Conservation (phyloP, 1,140 invertebrate genomes). For the Plectrocnemia conspersa region DNA sequence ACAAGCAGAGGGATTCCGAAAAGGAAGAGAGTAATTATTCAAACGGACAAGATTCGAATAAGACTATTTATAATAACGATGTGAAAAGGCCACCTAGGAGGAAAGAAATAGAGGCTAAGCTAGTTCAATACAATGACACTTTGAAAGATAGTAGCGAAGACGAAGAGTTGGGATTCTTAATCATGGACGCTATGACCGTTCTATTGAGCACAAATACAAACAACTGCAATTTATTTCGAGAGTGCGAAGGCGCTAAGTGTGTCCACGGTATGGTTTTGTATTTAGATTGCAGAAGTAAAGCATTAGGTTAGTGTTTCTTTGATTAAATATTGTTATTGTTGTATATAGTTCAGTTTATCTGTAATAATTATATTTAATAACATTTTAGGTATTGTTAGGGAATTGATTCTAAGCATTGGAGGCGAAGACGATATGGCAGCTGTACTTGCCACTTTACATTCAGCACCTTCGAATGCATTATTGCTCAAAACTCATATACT, state of each 20-base stretch:
- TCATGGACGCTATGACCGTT: slow-evolving; percentile 82
- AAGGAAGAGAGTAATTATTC: slow-evolving; percentile 36
- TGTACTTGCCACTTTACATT: slow-evolving; percentile 85
- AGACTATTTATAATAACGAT: slow-evolving; percentile 26
- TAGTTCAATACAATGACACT: slow-evolving; percentile 42
- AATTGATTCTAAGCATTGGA: slow-evolving; percentile 83
- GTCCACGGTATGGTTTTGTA: slow-evolving; percentile 86
- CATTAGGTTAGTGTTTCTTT: slow-evolving; percentile 55
- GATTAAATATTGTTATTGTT: slow-evolving; percentile 10
- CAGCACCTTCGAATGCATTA: slow-evolving; percentile 71
- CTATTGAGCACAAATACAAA: slow-evolving; percentile 73
- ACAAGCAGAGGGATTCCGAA: slow-evolving; percentile 54
- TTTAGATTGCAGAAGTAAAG: slow-evolving; percentile 74
- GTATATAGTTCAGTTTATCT: too few relatives aligned
- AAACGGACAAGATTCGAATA: slow-evolving; percentile 36
- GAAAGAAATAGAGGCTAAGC: slow-evolving; percentile 41
- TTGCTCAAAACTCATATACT: slow-evolving; percentile 87
- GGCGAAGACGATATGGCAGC: slow-evolving; percentile 95
- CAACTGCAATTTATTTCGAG: slow-evolving; percentile 89
- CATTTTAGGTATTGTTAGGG: slow-evolving; percentile 65
- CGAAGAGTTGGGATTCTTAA: slow-evolving; percentile 74
- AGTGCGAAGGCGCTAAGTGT: slow-evolving; percentile 87
- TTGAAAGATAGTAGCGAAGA: slow-evolving; percentile 53
- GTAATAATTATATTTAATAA: too few relatives aligned
- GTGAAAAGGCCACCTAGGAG: slow-evolving; percentile 42